phyloP scores from a whole-genome alignment of 2,888 invertebrate species.

The Synanthedon myopaeformis region DNA sequence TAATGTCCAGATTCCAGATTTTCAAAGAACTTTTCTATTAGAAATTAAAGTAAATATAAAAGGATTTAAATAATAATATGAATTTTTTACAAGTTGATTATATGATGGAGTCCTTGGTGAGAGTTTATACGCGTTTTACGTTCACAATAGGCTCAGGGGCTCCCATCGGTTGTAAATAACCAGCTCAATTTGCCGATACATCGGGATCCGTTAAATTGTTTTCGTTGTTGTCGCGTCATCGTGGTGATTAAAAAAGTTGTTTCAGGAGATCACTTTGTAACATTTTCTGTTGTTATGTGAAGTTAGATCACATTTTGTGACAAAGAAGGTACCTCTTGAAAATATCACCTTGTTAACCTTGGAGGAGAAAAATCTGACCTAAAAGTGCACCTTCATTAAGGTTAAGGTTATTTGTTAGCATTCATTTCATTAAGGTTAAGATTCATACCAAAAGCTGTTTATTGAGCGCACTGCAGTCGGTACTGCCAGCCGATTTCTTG shows the following conservation, averaged over 20 bases:
- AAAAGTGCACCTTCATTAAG: too few species aligned
- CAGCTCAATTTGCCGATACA: slow-evolving; percentile 41
- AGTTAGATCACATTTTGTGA: too few species aligned
- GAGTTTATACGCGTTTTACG: neutral
- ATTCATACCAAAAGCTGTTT: too few species aligned
- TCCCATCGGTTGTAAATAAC: slow-evolving; percentile 30
- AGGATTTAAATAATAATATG: neutral
- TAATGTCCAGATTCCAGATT: too few species aligned
- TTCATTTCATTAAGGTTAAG: too few species aligned
- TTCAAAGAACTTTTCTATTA: neutral
- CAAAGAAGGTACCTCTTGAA: too few species aligned
- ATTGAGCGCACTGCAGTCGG: too few species aligned
- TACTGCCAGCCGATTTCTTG: too few species aligned
- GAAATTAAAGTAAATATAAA: neutral
- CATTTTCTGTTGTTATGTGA: neutral
- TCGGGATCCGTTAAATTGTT: slow-evolving; percentile 10
- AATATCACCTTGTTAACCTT: too few species aligned
- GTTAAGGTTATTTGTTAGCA: too few species aligned
- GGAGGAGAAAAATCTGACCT: too few species aligned
- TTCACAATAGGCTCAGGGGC: neutral
- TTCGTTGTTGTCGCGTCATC: slow-evolving; percentile 33
- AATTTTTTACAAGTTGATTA: neutral
- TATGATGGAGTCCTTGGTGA: neutral
- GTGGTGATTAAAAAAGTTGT: slow-evolving; percentile 36
- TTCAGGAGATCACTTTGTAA: neutral